A percentile compares a stretch with the other conserved stretches of the same genome.
phyloP scores from a whole-genome alignment of 1,140 invertebrate species.

The Spodoptera frugiperda region DNA sequence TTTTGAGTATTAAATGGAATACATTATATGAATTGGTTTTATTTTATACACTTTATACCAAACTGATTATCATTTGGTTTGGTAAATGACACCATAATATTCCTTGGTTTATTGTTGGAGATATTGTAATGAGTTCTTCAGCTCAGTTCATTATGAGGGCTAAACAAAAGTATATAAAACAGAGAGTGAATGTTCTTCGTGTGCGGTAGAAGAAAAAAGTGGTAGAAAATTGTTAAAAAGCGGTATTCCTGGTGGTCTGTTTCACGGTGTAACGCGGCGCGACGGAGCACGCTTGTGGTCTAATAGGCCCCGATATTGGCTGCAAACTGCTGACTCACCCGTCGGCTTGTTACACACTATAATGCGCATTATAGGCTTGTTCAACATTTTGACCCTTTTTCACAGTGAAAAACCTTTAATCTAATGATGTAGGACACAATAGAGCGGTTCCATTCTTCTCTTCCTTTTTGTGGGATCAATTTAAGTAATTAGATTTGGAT shows the following conservation, averaged over 20 bases:
- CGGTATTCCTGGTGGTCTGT: constrained; percentile 75
- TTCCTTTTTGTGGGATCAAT: constrained; percentile 41
- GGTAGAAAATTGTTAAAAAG: constrained; percentile 68
- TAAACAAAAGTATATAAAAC: not conserved
- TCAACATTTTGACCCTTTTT: constrained; percentile 40
- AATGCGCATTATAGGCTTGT: constrained; percentile 44
- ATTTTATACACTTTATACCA: constrained; percentile 15
- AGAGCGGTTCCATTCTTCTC: constrained; percentile 33
- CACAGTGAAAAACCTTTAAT: constrained; percentile 42
- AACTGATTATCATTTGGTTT: too few relatives aligned
- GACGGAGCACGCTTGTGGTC: constrained; percentile 70
- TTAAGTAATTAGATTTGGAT: constrained; percentile 19
- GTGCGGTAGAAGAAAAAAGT: constrained; percentile 70
- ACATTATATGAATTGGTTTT: constrained; percentile 37
- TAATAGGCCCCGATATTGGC: constrained; percentile 73
- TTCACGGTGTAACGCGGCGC: constrained; percentile 80
- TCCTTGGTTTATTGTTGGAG: too few relatives aligned
- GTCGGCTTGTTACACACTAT: constrained; percentile 63
- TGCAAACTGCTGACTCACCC: constrained; percentile 70
- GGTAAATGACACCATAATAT: too few relatives aligned
- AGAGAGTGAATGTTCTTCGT: constrained; percentile 59
- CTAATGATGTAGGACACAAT: constrained; percentile 41
- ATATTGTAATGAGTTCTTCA: too few relatives aligned
- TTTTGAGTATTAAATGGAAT: constrained; percentile 73
- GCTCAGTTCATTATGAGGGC: too few relatives aligned